Conservation (phyloP, 2,797 vertebrate species). For the Crenuchus spilurus region DNA sequence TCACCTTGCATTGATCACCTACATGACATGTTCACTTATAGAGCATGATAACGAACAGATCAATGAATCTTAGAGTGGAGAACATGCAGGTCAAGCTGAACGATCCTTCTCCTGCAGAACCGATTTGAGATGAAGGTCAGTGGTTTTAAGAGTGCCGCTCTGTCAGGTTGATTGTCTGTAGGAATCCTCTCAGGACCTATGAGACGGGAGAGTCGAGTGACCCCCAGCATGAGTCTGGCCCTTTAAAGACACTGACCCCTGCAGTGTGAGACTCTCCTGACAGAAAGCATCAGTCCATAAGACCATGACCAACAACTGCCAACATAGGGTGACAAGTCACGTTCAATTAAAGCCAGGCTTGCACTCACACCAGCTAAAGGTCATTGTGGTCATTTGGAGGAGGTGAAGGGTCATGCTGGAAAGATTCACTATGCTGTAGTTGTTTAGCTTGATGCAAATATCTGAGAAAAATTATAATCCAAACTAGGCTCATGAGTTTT, state of each 20-base stretch:
- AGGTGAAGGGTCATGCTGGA: not conserved
- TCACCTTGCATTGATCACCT: not conserved
- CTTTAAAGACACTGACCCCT: not conserved
- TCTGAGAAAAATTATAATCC: no score
- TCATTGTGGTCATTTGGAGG: not conserved
- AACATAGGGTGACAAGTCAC: slow-evolving; percentile 4
- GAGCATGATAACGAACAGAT: not conserved
- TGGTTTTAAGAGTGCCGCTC: not conserved
- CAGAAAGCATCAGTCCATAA: slow-evolving; percentile 20
- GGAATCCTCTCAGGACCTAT: not conserved
- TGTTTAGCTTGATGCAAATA: no score
- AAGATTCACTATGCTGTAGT: no score
- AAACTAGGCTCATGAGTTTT: no score
- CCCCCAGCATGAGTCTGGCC: slow-evolving; percentile 15
- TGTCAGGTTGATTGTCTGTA: not conserved
- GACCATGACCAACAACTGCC: slow-evolving; percentile 3
- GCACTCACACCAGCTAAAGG: not conserved
- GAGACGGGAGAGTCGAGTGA: not conserved
- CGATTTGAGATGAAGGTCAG: slow-evolving; percentile 1
- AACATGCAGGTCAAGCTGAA: not conserved
- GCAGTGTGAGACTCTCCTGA: not conserved
- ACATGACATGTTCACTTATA: not conserved
- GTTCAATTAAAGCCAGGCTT: slow-evolving; percentile 1
- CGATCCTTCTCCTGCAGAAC: not conserved
- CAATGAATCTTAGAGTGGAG: not conserved